Base-by-base conservation (phyloP, 1,140 invertebrate genomes). In the Caerostris darwini region DNA sequence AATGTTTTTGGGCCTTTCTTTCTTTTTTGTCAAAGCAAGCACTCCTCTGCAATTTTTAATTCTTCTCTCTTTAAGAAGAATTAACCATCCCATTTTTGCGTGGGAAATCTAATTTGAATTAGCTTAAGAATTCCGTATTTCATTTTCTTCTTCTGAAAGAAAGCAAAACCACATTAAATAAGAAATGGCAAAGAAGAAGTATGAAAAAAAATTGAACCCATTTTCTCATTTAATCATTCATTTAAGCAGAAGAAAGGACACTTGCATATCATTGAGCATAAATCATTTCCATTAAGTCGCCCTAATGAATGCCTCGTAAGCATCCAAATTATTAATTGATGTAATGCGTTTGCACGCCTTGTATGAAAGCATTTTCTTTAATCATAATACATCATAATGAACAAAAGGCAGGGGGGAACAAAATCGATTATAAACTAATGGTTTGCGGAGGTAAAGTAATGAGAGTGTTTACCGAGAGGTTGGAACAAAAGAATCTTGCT, bases 311-410 rank as follows among this genome's bases (percentile, higher is more conserved):
- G 77, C 54, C 81, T 59, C 58, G 34, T 57, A 81, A 91, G 54
- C 88, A 57, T 91, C 50, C 57, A 19, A 50, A 83, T 92, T 92
- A 92, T 92, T 92, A 92, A 92, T 92, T 92, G 81, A 83, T 85
- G 82, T 92, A 34, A 92, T 92, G 58, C 59, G 67, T 67, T 81
- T 82, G 57, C 90, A 50, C 57, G 56, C 64, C 34, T 82, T 50
- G 50, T 61, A 56, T 64, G 34, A 77, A 61, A 64, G 90, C 69
- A 59, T 81, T 81, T 92, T 85, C 61, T 85, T 56, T 85, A 85
- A 81, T 91, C 34, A 81, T 82, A 71, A 91, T 59, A 59, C 90
- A 17, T 82, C 58, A 54, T 85, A 64, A 54, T 91, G 90, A 81
- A 59, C 69, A 81, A 90, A 81, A 19, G 10, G 56, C 69, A 81